Base-by-base conservation (phyloP, 23 tunicate species). In the Oikopleura dioica region DNA sequence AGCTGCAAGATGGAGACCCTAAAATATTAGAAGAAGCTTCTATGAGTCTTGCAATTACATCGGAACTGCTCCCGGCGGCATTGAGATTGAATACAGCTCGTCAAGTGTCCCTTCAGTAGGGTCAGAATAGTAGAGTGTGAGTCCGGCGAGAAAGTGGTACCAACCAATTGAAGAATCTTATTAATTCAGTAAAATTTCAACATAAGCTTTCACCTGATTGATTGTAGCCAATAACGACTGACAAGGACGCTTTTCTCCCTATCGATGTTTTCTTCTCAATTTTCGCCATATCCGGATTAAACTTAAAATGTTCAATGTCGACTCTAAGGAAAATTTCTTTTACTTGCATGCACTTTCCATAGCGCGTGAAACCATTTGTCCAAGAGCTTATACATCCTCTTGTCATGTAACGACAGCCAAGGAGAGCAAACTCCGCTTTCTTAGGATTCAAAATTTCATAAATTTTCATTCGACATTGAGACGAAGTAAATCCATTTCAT, bases 381-480 rank as follows among this genome's bases (percentile, higher is more conserved):
- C 72, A 63, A 2, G 4, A 23, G 16, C 72, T 24, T 2, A 63
- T 63, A 31, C 72, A 63, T 21, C 72, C 72, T 21, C 72, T 24
- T 31, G 72, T 63, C 72, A 63, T 63, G 26, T 63, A 63, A 21
- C 72, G 72, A 28, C 72, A 63, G 33, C 72, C 72, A 63, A 63
- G 72, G 4, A 63, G 26, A 24, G 72, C 72, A 63, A 63, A 63
- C 30, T 63, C 72, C n/a, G n/a, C n/a, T n/a, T n/a, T n/a, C n/a
- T n/a, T n/a, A n/a, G n/a, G n/a, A n/a, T n/a, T n/a, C n/a, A n/a
- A n/a, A n/a, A n/a, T n/a, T n/a, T n/a, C n/a, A n/a, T n/a, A n/a
- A n/a, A n/a, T n/a, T n/a, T n/a, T n/a, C n/a, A n/a, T n/a, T n/a
- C n/a, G n/a, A n/a, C n/a, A n/a, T n/a, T n/a, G n/a, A n/a, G n/a